Evolutionary conservation across 2,888 invertebrate species (phyloP).

Genomic region (Maniola hyperantus): DNA sequence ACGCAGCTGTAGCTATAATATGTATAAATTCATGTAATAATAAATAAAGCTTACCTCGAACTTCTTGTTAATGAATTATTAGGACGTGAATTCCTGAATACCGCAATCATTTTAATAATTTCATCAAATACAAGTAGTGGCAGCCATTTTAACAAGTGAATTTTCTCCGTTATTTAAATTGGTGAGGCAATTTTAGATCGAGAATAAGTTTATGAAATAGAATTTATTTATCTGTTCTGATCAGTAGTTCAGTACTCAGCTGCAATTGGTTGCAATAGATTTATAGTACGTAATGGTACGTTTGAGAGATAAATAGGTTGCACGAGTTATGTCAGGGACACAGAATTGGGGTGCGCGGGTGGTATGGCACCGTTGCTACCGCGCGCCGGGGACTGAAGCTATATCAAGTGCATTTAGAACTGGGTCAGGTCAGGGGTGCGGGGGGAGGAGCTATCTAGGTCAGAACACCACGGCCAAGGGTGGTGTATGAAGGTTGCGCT

Average conservation of each 20-base stretch:
- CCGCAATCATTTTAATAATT: too few species aligned
- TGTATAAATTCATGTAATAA: neutral
- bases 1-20: neutral
- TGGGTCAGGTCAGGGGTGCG: slow-evolving; percentile 74
- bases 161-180: too few species aligned
- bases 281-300: slow-evolving; percentile 5
- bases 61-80: neutral
- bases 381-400: slow-evolving; percentile 53
- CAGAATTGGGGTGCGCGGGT: slow-evolving; percentile 49
- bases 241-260: neutral
- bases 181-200: neutral
- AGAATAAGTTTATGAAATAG: neutral
- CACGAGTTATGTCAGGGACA: slow-evolving; percentile 48
- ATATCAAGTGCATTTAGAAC: slow-evolving; percentile 72
- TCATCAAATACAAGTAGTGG: too few species aligned
- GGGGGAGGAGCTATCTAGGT: slow-evolving; percentile 65
- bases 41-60: neutral
- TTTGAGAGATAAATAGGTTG: slow-evolving; percentile 42
- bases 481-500: slow-evolving; percentile 71
- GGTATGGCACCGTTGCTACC: slow-evolving; percentile 46
- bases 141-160: neutral
- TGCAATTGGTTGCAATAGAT: slow-evolving; percentile 6
- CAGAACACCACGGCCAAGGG: slow-evolving; percentile 79
- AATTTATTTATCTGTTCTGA: neutral
- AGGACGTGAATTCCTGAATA: neutral